Base-by-base conservation (phyloP, 2,888 invertebrate genomes). In the Endomychus coccineus region DNA sequence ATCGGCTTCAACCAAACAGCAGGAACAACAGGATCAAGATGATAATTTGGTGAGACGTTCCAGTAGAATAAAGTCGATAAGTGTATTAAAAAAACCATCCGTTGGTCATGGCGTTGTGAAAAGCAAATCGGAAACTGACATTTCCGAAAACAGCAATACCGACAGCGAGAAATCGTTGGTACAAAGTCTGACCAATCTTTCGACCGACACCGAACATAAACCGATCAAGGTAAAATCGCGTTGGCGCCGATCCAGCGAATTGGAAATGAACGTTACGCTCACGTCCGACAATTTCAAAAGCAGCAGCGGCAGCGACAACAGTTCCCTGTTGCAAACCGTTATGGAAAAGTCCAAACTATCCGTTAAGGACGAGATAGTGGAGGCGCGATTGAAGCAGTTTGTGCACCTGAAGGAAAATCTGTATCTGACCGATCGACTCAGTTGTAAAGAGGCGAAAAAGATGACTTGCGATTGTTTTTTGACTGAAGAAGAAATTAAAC, bases 391-490 rank as follows among this genome's bases (percentile, higher is more conserved):
- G 46, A 82, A 81, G 42, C 81, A 81, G 52, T 94, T 85, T 65
- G 78, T 83, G 42, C 77, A 80, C 51, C 75, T 94, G 30, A 78
- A 78, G 34, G 91, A 92, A 60, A 94, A 94, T 69, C 75, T 84
- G 44, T 94, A 91, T 67, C 73, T 87, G 42, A 77, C 78, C 22
- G 89, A 89, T 49, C 76, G 89, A 61, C 83, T 83, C 62, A 78
- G 82, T 40, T 90, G 87, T 64, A 91, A 87, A 59, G 92, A 95
- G 63, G 87, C 89, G 1, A 84, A 85, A 50, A 80, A 88, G 51
- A 95, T 96, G 95, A 78, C 83, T 16, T 96, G 96, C 66, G 96
- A 96, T 66, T 97, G 96, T 64, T 85, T 87, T 57, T 73, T 94
- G 47, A 86, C 87, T 3, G 80, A 83, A 59, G 94, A 94, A 50